Percentiles rank a stretch among this genome's conserved stretches.
Conservation (phyloP, 2,797 vertebrate species). For the Sparus aurata region DNA sequence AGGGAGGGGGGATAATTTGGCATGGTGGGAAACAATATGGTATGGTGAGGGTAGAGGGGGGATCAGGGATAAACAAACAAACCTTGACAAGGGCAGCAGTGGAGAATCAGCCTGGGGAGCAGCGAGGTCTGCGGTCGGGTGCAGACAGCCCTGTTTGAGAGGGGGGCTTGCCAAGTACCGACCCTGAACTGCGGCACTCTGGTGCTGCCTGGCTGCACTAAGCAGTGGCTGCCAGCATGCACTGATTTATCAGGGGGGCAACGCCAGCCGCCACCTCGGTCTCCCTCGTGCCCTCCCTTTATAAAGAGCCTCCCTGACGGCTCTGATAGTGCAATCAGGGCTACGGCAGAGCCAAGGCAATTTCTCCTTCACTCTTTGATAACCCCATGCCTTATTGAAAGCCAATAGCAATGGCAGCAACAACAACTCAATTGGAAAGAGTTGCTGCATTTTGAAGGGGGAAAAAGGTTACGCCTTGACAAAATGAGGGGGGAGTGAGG, state of each 20-base stretch:
- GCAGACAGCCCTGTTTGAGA: constrained; percentile 75
- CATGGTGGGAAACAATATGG: constrained; percentile 72
- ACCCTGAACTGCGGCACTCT: constrained; percentile 83
- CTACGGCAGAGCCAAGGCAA: constrained; percentile 89
- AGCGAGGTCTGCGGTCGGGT: constrained; percentile 78
- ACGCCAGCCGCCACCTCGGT: constrained; percentile 84
- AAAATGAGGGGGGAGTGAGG: constrained; percentile 79
- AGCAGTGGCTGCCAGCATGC: constrained; percentile 81
- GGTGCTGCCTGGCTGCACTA: constrained; percentile 84
- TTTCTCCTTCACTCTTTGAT: constrained; percentile 90
- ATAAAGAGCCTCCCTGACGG: constrained; percentile 89
- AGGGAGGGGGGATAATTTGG: constrained; percentile 68
- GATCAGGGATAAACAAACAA: constrained; percentile 84
- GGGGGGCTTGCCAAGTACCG: constrained; percentile 82
- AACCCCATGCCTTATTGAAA: constrained; percentile 86
- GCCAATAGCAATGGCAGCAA: constrained; percentile 86
- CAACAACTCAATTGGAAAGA: constrained; percentile 90
- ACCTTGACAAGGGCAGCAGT: constrained; percentile 82
- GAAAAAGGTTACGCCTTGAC: constrained; percentile 81
- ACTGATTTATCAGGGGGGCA: constrained; percentile 89
- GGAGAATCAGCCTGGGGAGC: constrained; percentile 75
- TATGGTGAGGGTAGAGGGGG: constrained; percentile 64
- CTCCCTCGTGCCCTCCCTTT: constrained; percentile 85
- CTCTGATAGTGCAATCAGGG: constrained; percentile 91
- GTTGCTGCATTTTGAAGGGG: constrained; percentile 83